Base-by-base conservation (phyloP, 2,888 invertebrate species). In the Ecdyonurus torrentis region DNA sequence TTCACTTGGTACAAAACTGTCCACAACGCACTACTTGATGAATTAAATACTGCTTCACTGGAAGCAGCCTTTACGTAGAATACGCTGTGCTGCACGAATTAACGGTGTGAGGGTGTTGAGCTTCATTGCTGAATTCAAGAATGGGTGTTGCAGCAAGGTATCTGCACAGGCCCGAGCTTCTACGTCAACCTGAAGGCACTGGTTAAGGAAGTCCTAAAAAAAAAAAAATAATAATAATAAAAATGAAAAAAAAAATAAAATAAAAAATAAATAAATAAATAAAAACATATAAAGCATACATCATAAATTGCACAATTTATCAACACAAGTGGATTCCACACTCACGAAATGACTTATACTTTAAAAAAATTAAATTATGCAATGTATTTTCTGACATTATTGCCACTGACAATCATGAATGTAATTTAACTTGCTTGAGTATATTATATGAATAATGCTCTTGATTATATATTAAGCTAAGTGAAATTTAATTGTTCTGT, bases 41-140 rank as follows among this genome's bases (percentile, higher is more conserved):
- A n/a, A n/a, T n/a, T n/a, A n/a, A n/a, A n/a, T n/a, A n/a, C n/a
- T n/a, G 37, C 37, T 37, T n/a, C 37, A 37, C 37, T 55, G 55
- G 55, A 20, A 55, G n/a, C 19, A n/a, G 55, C 55, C 64, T 55
- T 87, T 88, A 69, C 83, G 84, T 60, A 91, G 79, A 70, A 92
- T 87, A 73, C 86, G 86, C 70, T 92, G 91, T 58, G 96, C 96
- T 60, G 93, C 95, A 72, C 85, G 85, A 68, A 97, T 97, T 65
- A 96, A 83, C 25, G 95, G 94, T 65, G 88, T 87, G 37, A 97
- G 78, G 1, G 90, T 87, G 62, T 82, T 79, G 20, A 95, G 79
- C 70, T 90, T 87, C 76, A 89, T 89, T 62, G 91, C 85, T 68
- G 87, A 86, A 53, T 82, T 76, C 58, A 93, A 77, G 77, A 94